Evolutionary conservation across 92 coral and sea anemone species (phyloP).

Genomic region (Parazoanthus atlanticus): DNA sequence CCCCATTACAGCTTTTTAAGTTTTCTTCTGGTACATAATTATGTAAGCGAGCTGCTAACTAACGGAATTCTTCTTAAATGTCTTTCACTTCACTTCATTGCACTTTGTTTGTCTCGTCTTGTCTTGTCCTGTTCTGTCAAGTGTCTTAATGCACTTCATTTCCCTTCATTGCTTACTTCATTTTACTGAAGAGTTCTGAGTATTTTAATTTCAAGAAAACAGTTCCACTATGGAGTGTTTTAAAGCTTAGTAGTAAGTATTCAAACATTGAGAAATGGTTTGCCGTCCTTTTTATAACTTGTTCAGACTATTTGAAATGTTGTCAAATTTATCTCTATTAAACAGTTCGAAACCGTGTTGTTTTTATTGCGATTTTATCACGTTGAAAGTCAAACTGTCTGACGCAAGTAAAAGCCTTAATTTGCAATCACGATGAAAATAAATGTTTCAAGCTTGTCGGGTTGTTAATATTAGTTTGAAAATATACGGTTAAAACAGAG

Average conservation of each 20-base stretch:
- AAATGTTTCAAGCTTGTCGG: background rate
- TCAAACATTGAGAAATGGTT: background rate
- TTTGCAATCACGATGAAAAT: background rate
- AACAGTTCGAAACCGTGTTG: background rate
- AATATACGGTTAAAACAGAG: background rate
- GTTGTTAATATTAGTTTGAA: background rate
- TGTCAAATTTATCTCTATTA: background rate
- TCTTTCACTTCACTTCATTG: too few species aligned
- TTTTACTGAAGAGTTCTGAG: background rate
- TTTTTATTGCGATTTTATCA: background rate
- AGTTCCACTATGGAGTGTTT: background rate
- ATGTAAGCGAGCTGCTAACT: too few species aligned
- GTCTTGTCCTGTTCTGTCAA: too few species aligned
- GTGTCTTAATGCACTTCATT: too few species aligned
- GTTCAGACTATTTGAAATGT: background rate
- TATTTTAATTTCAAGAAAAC: too few species aligned
- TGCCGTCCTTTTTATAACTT: background rate
- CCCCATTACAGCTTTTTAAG: too few species aligned
- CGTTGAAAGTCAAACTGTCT: background rate
- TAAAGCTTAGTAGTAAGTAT: too few species aligned
- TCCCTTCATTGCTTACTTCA: background rate
- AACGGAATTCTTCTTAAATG: too few species aligned
- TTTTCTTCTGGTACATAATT: too few species aligned
- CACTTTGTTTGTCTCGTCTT: too few species aligned
- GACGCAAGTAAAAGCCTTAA: background rate